These are phyloP conservation scores for Hyperoplus immaculatus DNA, from an alignment of 2,797 vertebrate species.

Conservation along the genomic window DNA sequence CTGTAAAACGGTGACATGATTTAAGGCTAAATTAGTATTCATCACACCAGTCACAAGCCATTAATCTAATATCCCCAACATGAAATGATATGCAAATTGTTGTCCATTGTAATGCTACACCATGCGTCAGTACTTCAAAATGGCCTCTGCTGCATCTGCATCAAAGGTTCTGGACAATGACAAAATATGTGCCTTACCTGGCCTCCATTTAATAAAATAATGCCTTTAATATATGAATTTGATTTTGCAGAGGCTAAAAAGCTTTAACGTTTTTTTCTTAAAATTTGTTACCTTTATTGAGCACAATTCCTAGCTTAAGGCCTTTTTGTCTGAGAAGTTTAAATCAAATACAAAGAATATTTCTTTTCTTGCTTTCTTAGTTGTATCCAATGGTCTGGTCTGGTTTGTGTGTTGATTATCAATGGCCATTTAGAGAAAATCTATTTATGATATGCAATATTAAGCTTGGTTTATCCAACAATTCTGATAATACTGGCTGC, in stretches of 20 bases:
- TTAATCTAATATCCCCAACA: constrained; percentile 85
- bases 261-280: background rate
- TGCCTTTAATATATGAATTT: constrained; percentile 9
- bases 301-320: background rate
- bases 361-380: background rate
- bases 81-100: constrained; percentile 86
- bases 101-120: constrained; percentile 78
- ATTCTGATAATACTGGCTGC: background rate
- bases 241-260: constrained; percentile 1
- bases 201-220: constrained; percentile 31
- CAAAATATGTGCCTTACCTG: constrained; percentile 28
- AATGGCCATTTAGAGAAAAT: background rate
- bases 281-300: background rate
- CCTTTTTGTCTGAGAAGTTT: background rate
- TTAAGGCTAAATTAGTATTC: constrained; percentile 84
- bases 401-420: background rate
- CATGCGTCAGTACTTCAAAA: constrained; percentile 78
- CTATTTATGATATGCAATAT: background rate
- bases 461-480: constrained; percentile 1
- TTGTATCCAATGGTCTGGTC: background rate
- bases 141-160: constrained; percentile 71
- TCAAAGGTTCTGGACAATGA: constrained; percentile 52
- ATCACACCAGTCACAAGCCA: constrained; percentile 85
- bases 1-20: constrained; percentile 75
- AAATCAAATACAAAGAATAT: background rate